phyloP scores from a whole-genome alignment of 2,113 vertebrate species.

The Oreochromis aureus region DNA sequence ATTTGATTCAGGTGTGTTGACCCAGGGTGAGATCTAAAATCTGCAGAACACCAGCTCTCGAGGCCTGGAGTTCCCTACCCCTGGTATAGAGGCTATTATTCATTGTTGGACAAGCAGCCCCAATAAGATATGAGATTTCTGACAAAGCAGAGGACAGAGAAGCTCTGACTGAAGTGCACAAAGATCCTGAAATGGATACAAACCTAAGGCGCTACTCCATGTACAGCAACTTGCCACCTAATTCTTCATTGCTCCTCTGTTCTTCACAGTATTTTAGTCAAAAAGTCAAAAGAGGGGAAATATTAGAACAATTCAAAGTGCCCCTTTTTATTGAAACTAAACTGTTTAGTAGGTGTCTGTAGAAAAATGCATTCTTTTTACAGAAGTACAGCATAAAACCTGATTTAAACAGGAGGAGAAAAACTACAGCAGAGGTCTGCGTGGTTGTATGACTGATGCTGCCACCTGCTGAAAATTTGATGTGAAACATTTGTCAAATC shows the following conservation, averaged over 20 bases:
- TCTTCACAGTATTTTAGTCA: not conserved
- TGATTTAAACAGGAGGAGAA: not conserved
- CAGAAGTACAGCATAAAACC: not conserved
- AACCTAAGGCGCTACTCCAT: not conserved
- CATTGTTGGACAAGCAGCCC: not conserved
- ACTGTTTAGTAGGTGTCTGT: not conserved
- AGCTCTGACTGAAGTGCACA: not conserved
- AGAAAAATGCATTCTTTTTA: not conserved
- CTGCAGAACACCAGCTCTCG: too few relatives aligned
- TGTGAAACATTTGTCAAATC: not conserved
- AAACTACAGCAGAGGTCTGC: not conserved
- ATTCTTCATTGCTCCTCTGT: not conserved
- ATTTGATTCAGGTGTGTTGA: too few relatives aligned
- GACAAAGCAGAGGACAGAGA: not conserved
- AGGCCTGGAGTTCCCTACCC: too few relatives aligned
- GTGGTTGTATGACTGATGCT: not conserved
- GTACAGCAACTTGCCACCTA: not conserved
- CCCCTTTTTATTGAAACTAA: not conserved
- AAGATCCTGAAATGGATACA: not conserved
- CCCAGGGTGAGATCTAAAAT: too few relatives aligned
- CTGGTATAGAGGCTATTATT: not conserved
- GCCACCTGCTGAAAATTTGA: conserved; percentile 43
- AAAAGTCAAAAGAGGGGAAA: not conserved
- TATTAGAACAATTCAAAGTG: not conserved
- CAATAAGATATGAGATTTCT: not conserved